These are phyloP conservation scores for Mayetiola destructor DNA, from an alignment of 2,888 invertebrate species.

Conservation along the genomic window DNA sequence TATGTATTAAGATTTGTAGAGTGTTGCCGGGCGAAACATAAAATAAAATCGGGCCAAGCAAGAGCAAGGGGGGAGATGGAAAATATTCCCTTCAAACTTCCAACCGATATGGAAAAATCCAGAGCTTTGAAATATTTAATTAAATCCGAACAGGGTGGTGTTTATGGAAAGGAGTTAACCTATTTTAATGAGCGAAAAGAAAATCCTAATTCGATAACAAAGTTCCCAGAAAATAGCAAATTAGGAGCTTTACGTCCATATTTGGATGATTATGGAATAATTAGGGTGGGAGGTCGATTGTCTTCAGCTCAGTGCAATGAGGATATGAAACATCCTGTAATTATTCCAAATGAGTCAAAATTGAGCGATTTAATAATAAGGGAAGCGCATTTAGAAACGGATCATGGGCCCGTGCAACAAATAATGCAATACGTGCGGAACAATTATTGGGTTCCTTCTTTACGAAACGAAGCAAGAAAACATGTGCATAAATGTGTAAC, in stretches of 20 bases:
- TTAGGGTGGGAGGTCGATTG: not conserved
- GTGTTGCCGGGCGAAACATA: not conserved
- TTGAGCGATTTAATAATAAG: not conserved
- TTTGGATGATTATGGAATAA: not conserved
- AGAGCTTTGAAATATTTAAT: no score
- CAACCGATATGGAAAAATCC: no score
- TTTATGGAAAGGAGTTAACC: no score
- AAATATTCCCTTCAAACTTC: no score
- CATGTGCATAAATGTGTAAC: slow-evolving; percentile 15
- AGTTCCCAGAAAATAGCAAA: not conserved
- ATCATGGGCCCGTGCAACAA: not conserved
- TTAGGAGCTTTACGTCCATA: slow-evolving; percentile 19
- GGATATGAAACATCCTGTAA: not conserved
- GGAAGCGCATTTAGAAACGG: not conserved
- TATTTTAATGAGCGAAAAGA: not conserved
- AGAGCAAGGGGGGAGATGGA: no score
- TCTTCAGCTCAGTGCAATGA: not conserved
- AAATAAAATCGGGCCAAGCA: not conserved
- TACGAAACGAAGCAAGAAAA: not conserved
- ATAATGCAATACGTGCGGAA: not conserved
- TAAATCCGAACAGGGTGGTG: no score
- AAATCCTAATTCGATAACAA: no score
- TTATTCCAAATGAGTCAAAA: not conserved
- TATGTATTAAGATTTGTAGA: not conserved
- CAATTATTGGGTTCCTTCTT: not conserved